Evolutionary conservation across 2,113 vertebrate genomes (phyloP), one percentile per base, ranked within the genome.

Genomic region (Dendrocopos noguchii): DNA sequence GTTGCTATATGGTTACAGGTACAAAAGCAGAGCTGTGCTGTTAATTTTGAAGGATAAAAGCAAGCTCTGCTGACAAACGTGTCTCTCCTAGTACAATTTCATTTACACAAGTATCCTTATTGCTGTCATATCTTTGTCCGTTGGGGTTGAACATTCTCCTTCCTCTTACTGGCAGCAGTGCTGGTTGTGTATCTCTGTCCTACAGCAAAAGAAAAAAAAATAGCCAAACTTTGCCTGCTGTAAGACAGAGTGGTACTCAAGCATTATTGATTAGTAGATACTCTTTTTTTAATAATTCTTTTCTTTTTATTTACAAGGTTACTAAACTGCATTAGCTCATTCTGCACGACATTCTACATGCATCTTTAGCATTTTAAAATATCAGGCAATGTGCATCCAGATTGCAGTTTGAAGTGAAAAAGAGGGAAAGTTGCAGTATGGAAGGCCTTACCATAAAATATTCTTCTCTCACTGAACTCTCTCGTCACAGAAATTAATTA

Each of bases 71-170:
- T 93, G 34, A 22, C 10, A 15, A 47, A 13, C 12, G 5, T 81
- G 53, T 10, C 17, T 72, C 34, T 81, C 5, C 18, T 61, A 36
- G 44, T 29, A 13, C 27, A 39, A 53, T 63, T 89, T 71, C 6
- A 53, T 71, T 18, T 39, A 27, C 7, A 47, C 39, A 61, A 39
- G 20, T 60, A 21, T 73, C 42, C 13, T 75, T 80, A 22, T 28
- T 0, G 0, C 53, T 64, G 31, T 21, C 29, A 20, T 68, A 61
- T 67, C 31, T 80, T 80, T 52, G 10, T 67, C 24, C 64, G 0
- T 22, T 60, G 39, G 19, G 14, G 2, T 9, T 70, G 46, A 66
- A 57, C 13, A 28, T 71, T 90, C 31, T 63, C 31, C 31, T 60
- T 42, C 22, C 50, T 89, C 50, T 78, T 60, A 46, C 31, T 91